Base-by-base conservation (phyloP, 2,888 invertebrate species). In the Heliothis peltigera region DNA sequence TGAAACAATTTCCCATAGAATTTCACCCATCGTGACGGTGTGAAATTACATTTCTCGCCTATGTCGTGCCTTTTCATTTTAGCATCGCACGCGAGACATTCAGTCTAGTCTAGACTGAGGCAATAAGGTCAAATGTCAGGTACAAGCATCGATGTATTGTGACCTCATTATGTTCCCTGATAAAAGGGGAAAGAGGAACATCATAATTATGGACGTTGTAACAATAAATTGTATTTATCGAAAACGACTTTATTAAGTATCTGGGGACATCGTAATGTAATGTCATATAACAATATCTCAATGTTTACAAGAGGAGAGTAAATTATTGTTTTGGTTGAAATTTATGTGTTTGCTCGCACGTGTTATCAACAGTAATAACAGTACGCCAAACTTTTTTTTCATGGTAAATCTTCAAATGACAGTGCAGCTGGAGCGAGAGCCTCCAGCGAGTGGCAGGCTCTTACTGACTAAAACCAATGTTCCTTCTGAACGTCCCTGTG, bases 1-100 rank as follows among this genome's bases (percentile, higher is more conserved):
- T 70, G 68, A 79, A 79, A 77, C 66, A 75, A 73, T 82, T 80
- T 75, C 75, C 73, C 81, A 82, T 74, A 64, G 66, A 71, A 74
- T 81, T 81, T 79, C 69, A 71, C 72, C 62, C 64, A 67, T 72
- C 71, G 76, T 77, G 79, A 67, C 70, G 75, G 71, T 79, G 71
- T 79, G 71, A 77, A 82, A 83, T 83, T 79, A 75, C 64, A 70
- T 69, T 80, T 75, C 72, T 75, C 68, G 68, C 44, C 51, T 65
- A 58, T 70, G 60, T 70, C 77, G 75, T 77, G 81, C 58, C 71
- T 68, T 77, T 71, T 77, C 72, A 83, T 81, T 81, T 70, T 64
- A 76, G 57, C 42, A 57, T 68, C 49, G 61, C 79, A 83, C 82
- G 80, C 82, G 65, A 77, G 79, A 74, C 73, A 64, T 28, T 32